Conservation (phyloP, 1,140 invertebrate species). For the Diachasma alloeum region DNA sequence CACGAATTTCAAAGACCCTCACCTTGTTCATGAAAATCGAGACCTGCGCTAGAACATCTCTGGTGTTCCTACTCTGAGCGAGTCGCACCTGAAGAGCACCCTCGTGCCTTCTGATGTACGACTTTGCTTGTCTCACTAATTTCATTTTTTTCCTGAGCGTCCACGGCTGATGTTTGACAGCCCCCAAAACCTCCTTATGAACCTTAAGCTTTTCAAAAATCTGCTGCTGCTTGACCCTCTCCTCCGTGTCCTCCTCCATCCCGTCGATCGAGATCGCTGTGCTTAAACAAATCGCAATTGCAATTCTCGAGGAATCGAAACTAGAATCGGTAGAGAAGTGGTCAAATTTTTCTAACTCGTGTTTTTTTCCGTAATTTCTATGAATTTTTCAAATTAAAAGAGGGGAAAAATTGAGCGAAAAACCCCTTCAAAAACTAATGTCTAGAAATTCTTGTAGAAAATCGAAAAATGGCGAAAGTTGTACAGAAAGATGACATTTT, state of each 20-base stretch:
- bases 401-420: too few species aligned
- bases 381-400: too few species aligned
- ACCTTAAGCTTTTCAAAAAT: slow-evolving; percentile 91
- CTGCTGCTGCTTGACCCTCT: slow-evolving; percentile 79
- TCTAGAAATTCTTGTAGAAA: too few species aligned
- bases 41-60: slow-evolving; percentile 83
- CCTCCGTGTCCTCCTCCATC: slow-evolving; percentile 68
- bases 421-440: too few species aligned
- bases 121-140: slow-evolving; percentile 85
- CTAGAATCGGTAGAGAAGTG: too few species aligned
- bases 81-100: slow-evolving; percentile 88
- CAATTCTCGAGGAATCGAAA: background rate
- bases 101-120: slow-evolving; percentile 87
- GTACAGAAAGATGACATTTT: too few species aligned
- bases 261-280: slow-evolving; percentile 83
- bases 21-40: slow-evolving; percentile 81
- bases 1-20: too few species aligned
- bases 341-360: too few species aligned
- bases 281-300: slow-evolving; percentile 55
- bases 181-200: slow-evolving; percentile 92
- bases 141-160: slow-evolving; percentile 85
- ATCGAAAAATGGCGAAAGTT: too few species aligned
- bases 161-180: slow-evolving; percentile 90
- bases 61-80: slow-evolving; percentile 85
- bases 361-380: too few species aligned